phyloP scores from a whole-genome alignment of 2,113 vertebrate genomes.

The Romanogobio albipinnatus region DNA sequence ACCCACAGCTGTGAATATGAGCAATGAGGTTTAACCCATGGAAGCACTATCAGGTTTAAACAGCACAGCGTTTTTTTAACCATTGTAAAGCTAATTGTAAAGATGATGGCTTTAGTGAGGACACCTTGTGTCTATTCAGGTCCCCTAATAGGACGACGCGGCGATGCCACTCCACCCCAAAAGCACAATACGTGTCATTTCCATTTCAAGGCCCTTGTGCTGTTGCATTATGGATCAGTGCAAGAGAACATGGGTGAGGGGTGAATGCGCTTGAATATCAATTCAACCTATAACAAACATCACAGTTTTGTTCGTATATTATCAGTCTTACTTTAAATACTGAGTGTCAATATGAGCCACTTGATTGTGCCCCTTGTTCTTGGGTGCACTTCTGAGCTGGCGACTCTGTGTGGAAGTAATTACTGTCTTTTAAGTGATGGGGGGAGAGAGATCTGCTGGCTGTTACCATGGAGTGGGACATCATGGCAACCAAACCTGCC shows the following conservation, averaged over 20 bases:
- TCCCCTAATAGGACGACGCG: slow-evolving; percentile 60
- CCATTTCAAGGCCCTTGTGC: slow-evolving; percentile 71
- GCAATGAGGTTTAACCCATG: not conserved
- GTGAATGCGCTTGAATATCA: slow-evolving; percentile 50
- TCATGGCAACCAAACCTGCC: slow-evolving; percentile 32
- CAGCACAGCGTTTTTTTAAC: not conserved
- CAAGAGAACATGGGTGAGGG: slow-evolving; percentile 27
- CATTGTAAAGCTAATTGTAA: slow-evolving; percentile 33
- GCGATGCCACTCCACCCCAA: slow-evolving; percentile 48
- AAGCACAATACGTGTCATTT: slow-evolving; percentile 71
- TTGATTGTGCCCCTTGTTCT: slow-evolving; percentile 44
- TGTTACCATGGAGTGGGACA: slow-evolving; percentile 51
- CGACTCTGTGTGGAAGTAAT: slow-evolving; percentile 49
- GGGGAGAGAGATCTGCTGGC: slow-evolving; percentile 35
- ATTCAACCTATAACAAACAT: slow-evolving; percentile 44
- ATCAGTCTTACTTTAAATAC: slow-evolving; percentile 38
- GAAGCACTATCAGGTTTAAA: not conserved
- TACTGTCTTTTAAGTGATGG: slow-evolving; percentile 33
- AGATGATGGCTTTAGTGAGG: slow-evolving; percentile 19
- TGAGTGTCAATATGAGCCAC: slow-evolving; percentile 32
- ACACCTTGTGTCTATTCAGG: slow-evolving; percentile 53
- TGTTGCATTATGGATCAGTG: slow-evolving; percentile 70
- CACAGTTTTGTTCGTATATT: slow-evolving; percentile 30
- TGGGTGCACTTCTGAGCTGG: slow-evolving; percentile 34
- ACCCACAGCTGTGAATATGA: slow-evolving; percentile 28